Evolutionary conservation across 23 tunicate species (phyloP).

Genomic region (Trididemnum clinides): DNA sequence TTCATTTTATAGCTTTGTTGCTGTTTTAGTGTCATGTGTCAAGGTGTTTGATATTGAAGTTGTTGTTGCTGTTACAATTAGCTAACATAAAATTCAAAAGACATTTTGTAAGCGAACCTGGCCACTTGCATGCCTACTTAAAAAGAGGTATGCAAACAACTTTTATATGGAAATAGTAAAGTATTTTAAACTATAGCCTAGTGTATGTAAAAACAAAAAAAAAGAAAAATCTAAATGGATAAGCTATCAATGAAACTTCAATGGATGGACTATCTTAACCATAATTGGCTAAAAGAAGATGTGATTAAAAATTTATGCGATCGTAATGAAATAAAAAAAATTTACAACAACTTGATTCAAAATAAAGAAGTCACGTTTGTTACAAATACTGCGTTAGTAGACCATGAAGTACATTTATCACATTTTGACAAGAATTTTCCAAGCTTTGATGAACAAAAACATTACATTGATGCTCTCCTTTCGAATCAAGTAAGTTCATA

Average conservation of each 20-base stretch:
- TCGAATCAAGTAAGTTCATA: constrained; percentile 77
- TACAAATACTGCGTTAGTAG: constrained; percentile 32
- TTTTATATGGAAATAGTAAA: no score
- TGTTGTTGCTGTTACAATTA: no score
- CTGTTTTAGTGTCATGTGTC: no score
- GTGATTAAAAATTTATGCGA: not conserved
- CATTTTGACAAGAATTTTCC: constrained; percentile 66
- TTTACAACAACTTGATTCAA: constrained; percentile 46
- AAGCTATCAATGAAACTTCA: constrained; percentile 40
- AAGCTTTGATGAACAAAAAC: constrained; percentile 75
- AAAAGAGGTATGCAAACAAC: no score
- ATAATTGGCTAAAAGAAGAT: constrained; percentile 60
- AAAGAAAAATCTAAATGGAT: no score
- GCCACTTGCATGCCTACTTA: no score
- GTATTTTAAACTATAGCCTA: no score
- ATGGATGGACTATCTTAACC: constrained; percentile 71
- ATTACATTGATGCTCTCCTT: constrained; percentile 59
- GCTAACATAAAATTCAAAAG: no score
- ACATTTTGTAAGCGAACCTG: no score
- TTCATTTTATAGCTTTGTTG: no score
- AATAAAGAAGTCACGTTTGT: constrained; percentile 66
- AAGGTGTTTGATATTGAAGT: no score
- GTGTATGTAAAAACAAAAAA: no score
- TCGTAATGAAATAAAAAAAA: constrained; percentile 38
- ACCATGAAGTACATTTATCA: constrained; percentile 43